Conservation (phyloP, 2,888 invertebrate species). For the Xylota sylvarum region DNA sequence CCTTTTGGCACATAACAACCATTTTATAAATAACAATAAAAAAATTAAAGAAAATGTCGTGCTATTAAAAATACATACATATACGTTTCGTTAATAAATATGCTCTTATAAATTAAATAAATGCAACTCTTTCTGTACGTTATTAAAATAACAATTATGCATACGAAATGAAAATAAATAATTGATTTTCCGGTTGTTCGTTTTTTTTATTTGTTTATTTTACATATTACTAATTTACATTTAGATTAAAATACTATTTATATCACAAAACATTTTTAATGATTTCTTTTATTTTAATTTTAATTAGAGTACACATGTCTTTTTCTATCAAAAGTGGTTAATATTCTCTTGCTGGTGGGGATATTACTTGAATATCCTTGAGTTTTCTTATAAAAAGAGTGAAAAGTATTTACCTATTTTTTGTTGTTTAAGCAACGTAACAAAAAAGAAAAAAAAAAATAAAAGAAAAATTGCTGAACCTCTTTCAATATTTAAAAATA, state of each 20-base stretch:
- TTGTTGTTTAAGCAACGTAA: conserved; percentile 31
- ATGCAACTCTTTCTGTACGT: conserved; percentile 53
- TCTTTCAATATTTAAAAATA: conserved; percentile 32
- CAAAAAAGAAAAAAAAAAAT: conserved; percentile 9
- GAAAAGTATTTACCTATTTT: conserved; percentile 46
- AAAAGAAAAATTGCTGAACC: background rate
- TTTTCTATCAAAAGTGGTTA: conserved; percentile 35
- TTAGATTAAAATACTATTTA: conserved; percentile 78
- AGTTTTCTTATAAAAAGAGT: conserved; percentile 33
- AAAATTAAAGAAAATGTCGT: conserved; percentile 42
- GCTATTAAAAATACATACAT: conserved; percentile 48
- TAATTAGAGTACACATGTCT: conserved; percentile 55
- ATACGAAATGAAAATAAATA: conserved; percentile 67
- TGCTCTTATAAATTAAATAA: conserved; percentile 73
- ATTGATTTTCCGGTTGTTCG: conserved; percentile 61
- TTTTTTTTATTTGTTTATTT: conserved; percentile 46
- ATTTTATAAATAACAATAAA: conserved; percentile 44
- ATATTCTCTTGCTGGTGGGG: conserved; percentile 12
- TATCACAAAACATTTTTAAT: conserved; percentile 78
- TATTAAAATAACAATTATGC: conserved; percentile 50
- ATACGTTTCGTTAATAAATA: conserved; percentile 53
- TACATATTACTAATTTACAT: conserved; percentile 72
- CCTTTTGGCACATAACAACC: conserved; percentile 74
- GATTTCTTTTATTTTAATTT: conserved; percentile 60
- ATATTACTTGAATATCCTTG: conserved; percentile 34